Evolutionary conservation across 2,797 vertebrate genomes (phyloP).

Genomic region (Monodelphis domestica): DNA sequence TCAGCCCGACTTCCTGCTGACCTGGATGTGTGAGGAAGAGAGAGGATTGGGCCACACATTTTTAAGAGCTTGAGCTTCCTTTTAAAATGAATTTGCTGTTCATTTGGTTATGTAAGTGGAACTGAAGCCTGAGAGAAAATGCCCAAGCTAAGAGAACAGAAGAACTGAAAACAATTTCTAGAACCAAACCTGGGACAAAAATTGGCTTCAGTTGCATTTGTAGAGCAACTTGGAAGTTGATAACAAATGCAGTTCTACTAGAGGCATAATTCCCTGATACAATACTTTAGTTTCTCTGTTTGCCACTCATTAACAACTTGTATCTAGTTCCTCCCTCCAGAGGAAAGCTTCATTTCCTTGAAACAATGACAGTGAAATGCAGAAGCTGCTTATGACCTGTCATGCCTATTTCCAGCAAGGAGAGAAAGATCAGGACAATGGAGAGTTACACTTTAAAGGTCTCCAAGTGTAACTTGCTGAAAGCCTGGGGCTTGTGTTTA

Average conservation of each 20-base stretch:
- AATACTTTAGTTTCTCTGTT: background rate
- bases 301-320: constrained; percentile 43
- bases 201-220: constrained; percentile 16
- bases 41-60: constrained; percentile 36
- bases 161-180: constrained; percentile 25
- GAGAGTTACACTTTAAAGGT: constrained; percentile 23
- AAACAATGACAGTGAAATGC: constrained; percentile 24
- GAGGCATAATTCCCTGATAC: background rate
- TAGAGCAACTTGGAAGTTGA: background rate
- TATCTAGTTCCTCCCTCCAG: background rate
- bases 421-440: constrained; percentile 31
- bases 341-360: constrained; percentile 14
- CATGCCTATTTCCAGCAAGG: background rate
- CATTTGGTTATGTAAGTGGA: constrained; percentile 15
- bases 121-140: background rate
- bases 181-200: constrained; percentile 3
- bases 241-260: background rate
- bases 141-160: background rate
- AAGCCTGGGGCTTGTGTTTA: background rate
- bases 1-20: constrained; percentile 45
- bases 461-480: constrained; percentile 29
- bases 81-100: constrained; percentile 40
- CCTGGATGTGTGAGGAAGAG: constrained; percentile 40
- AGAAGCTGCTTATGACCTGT: background rate
- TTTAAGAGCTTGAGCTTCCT: constrained; percentile 53